Evolutionary conservation across 2,888 invertebrate genomes (phyloP), one percentile per base, ranked within the genome.

Genomic region (Allophyes oxyacanthae): DNA sequence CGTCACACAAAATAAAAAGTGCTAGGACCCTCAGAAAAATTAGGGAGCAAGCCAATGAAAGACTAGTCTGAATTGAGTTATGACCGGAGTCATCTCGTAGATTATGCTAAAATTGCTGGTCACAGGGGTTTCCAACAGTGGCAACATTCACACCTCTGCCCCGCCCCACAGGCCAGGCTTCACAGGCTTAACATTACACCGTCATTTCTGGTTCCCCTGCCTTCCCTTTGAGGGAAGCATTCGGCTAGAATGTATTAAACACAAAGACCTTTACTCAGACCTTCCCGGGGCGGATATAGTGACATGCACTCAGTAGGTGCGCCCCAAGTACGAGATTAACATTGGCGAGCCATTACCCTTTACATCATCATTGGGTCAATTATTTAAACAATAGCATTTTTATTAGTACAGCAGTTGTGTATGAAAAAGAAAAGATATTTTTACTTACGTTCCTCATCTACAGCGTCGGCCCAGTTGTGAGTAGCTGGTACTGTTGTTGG

Each of bases 41-140:
- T 45, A 83, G 90, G 89, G 90, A 91, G 89, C 87, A 88, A 90
- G 94, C 94, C 96, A 96, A 95, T 94, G 91, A 95, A 95, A 96
- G 96, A 97, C 94, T 97, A 97, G 97, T 97, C 97, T 97, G 97
- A 97, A 97, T 97, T 96, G 96, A 97, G 97, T 97, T 97, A 91
- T 96, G 93, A 93, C 89, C 82, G 30, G 32, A 70, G 85, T 88
- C 95, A 96, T 95, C 96, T 96, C 95, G 95, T 96, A 96, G 92
- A 97, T 97, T 95, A 90, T 86, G 96, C 97, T 97, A 87, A 97
- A 96, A 96, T 61, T 78, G 96, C 97, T 89, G 95, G 95, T 95
- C 95, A 95, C 94, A 88, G 94, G 95, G 94, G 96, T 90, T 97
- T 96, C 96, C 96, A 97, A 95, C 95, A 92, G 87, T 77, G 71